Percentiles rank a stretch among this genome's conserved stretches.
These are phyloP conservation scores for Eugnorisma glareosa DNA, from an alignment of 2,888 invertebrate genomes.

Conservation along the genomic window DNA sequence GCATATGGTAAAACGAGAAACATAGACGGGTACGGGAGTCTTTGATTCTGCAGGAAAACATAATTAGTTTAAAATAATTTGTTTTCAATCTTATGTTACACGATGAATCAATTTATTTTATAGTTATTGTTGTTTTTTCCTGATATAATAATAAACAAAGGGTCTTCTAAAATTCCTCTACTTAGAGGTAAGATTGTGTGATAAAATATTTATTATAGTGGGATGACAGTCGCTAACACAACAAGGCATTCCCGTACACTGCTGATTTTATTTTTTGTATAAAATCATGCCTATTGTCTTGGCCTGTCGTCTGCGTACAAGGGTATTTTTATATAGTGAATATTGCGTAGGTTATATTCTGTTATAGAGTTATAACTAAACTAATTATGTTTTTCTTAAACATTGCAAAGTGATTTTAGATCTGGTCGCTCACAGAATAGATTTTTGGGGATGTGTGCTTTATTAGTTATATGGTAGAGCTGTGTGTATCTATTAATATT, in stretches of 20 bases:
- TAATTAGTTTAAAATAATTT: conserved; percentile 83
- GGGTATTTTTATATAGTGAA: conserved; percentile 86
- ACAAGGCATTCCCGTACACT: conserved; percentile 88
- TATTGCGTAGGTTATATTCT: conserved; percentile 83
- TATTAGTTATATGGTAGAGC: conserved; percentile 62
- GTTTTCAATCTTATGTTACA: conserved; percentile 68
- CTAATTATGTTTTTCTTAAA: conserved; percentile 89
- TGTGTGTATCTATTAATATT: conserved; percentile 61
- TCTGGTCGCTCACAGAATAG: conserved; percentile 84
- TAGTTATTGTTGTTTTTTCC: conserved; percentile 67
- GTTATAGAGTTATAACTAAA: conserved; percentile 78
- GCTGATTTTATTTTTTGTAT: conserved; percentile 90
- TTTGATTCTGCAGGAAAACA: conserved; percentile 88
- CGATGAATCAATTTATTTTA: conserved; percentile 68
- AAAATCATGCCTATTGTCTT: conserved; percentile 90
- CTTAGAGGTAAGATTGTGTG: conserved; percentile 82
- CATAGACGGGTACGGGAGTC: conserved; percentile 90
- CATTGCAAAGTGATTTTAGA: conserved; percentile 83
- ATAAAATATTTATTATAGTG: conserved; percentile 87
- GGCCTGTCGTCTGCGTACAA: conserved; percentile 89
- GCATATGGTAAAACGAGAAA: conserved; percentile 75
- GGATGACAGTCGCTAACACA: conserved; percentile 90
- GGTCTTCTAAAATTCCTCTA: conserved; percentile 77
- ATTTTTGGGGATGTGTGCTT: conserved; percentile 74
- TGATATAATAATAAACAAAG: conserved; percentile 65